Base-by-base conservation (phyloP, 2,888 invertebrate species). In the Microctonus brassicae region DNA sequence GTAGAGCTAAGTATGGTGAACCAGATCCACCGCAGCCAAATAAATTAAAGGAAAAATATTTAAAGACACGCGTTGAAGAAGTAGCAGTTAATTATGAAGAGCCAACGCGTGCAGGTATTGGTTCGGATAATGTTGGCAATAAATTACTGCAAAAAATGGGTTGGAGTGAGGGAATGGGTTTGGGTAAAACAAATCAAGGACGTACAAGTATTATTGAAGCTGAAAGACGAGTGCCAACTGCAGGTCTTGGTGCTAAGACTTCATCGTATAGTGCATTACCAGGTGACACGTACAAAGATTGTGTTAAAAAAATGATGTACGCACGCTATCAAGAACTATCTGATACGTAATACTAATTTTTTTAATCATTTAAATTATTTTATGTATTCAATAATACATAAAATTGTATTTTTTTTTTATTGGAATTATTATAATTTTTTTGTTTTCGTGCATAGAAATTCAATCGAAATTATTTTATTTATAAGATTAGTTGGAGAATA, bases 61-160 rank as follows among this genome's bases (percentile, higher is more conserved):
- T 94, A 76, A 92, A 92, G 81, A 88, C 90, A 58, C 84, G 89
- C 57, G 89, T 89, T 61, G 85, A 89, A 7, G 90, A 90, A 52
- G 80, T 84, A 57, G 75, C 87, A 11, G 82, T 87, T 2, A 79
- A 82, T 20, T 86, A 90, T 2, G 88, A 91, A 0, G 88, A 90
- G 66, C 91, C 91, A 0, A 91, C 93, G 0, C 90, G 91, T 72
- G 90, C 92, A 86, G 90, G 95, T 73, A 91, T 97, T 82, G 90
- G 95, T 79, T 93, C 95, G 0, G 97, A 95, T 78, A 98, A 98
- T 80, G 95, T 98, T 72, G 99, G 99, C 7, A 98, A 95, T 84
- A 94, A 96, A 84, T 90, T 99, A 87, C 88, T 99, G 76, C 97
- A 99, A 88, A 97, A 97, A 88, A 99, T 99, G 99, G 99, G 99